Conservation (phyloP, 2,113 vertebrate genomes). For the Hippocampus guttulatus region DNA sequence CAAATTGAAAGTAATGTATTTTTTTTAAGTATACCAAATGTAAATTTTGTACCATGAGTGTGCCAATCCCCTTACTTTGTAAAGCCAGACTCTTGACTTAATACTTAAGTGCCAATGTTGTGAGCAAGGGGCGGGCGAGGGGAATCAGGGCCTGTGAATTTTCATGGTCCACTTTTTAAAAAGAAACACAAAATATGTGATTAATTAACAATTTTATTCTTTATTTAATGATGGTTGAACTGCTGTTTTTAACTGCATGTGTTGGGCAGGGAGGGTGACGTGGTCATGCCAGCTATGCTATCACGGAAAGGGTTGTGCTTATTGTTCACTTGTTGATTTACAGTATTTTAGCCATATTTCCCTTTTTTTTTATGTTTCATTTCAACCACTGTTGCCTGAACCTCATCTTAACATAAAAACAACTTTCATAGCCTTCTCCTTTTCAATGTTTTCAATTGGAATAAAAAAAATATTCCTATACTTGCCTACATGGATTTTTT, state of each 20-base stretch:
- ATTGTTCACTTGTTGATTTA: conserved; percentile 69
- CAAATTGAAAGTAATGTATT: conserved; percentile 72
- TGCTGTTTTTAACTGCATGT: conserved; percentile 79
- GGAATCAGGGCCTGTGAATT: conserved; percentile 52
- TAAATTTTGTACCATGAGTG: conserved; percentile 77
- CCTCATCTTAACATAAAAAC: conserved; percentile 80
- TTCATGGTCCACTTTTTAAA: conserved; percentile 69
- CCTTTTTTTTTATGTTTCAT: conserved; percentile 74
- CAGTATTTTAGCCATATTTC: conserved; percentile 76
- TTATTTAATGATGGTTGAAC: conserved; percentile 72
- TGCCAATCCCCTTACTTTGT: conserved; percentile 75
- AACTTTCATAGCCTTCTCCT: conserved; percentile 81
- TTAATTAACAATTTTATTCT: conserved; percentile 70
- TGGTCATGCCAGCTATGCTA: conserved; percentile 56
- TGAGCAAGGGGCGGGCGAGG: conserved; percentile 20
- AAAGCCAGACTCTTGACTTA: conserved; percentile 68
- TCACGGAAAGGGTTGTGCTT: conserved; percentile 52
- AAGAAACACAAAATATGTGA: conserved; percentile 69
- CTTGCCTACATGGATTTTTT: conserved; percentile 42
- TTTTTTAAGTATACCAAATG: conserved; percentile 69
- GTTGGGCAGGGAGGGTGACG: conserved; percentile 54
- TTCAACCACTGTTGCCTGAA: conserved; percentile 84
- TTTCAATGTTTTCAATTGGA: conserved; percentile 81
- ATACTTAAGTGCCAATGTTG: conserved; percentile 75
- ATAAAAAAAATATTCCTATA: conserved; percentile 78